These are phyloP conservation scores for Hypomecis atomaria DNA, from an alignment of 2,888 invertebrate species.

Conservation along the genomic window DNA sequence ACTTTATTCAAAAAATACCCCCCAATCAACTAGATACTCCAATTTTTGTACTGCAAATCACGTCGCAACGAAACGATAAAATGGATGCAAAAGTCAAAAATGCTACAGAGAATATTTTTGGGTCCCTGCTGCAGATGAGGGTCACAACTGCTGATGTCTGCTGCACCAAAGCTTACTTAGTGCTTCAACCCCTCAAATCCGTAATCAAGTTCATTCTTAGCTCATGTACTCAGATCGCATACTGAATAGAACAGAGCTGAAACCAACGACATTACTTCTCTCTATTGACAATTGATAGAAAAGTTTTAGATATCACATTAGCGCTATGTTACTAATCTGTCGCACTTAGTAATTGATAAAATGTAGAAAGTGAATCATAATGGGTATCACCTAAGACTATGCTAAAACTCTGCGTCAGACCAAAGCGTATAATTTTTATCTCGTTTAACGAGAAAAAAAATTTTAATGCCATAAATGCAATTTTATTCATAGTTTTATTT, in stretches of 20 bases:
- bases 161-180: constrained; percentile 11
- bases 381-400: too few species aligned
- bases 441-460: too few species aligned
- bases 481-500: too few species aligned
- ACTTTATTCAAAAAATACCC: too few species aligned
- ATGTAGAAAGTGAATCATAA: too few species aligned
- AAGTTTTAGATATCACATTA: not conserved
- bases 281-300: not conserved
- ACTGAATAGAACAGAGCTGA: constrained; percentile 7
- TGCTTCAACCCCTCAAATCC: constrained; percentile 7
- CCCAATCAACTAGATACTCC: too few species aligned
- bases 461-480: too few species aligned
- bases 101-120: not conserved
- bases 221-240: constrained; percentile 14
- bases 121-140: not conserved
- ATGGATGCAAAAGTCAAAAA: not conserved
- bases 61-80: not conserved
- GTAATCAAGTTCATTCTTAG: constrained; percentile 15
- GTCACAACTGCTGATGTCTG: not conserved
- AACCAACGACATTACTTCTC: not conserved
- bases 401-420: too few species aligned
- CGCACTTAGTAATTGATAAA: not conserved
- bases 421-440: too few species aligned
- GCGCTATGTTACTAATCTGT: not conserved
- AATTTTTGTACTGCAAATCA: not conserved